Base-by-base conservation (phyloP, 1,140 invertebrate species). In the Zaprionus gabonicus region DNA sequence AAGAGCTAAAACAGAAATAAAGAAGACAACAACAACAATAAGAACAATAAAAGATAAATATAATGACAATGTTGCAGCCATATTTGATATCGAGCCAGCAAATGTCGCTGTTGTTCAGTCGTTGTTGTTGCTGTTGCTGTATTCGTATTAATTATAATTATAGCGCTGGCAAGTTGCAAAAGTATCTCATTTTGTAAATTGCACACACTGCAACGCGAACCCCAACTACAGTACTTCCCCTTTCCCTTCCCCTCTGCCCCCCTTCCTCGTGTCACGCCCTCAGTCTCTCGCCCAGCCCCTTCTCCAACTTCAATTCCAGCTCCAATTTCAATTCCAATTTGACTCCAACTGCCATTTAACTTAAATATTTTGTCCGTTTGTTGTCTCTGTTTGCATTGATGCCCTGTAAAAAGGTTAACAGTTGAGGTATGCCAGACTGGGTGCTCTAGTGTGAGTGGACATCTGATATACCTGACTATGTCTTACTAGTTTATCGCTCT, bases 151-250 rank as follows among this genome's bases (percentile, higher is more conserved):
- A 87, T 87, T 87, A 87, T 81, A 87, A 87, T 88, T 87, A 88
- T 79, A 87, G 74, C 76, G 64, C 67, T 71, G 73, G 71, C 83
- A 75, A 82, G 77, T 78, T 77, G 82, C 84, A 88, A 87, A 84
- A 87, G 84, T 87, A 87, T 88, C 84, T 87, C 81, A 87, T 87
- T 88, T 87, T 78, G 53, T 55, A 87, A 87, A 87, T 87, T 87
- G 80, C 83, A 75, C 64, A 82, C 77, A 28, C 64, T 38, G 46
- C 74, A 64, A 72, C 67, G 65, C 63, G 28, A 65, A 60, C 44
- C 25, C 44, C 9, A 31, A 34, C 31, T 34, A 34, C 31, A 34
- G 9, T 3, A 10, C 9, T 20, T 66, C 27, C 31, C 10, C 68
- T 20, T 66, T 20, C 25, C 10, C 68, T 70, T 63, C 65, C 72